Evolutionary conservation across 1,140 invertebrate genomes (phyloP).

Genomic region (Oreohelix idahoensis): DNA sequence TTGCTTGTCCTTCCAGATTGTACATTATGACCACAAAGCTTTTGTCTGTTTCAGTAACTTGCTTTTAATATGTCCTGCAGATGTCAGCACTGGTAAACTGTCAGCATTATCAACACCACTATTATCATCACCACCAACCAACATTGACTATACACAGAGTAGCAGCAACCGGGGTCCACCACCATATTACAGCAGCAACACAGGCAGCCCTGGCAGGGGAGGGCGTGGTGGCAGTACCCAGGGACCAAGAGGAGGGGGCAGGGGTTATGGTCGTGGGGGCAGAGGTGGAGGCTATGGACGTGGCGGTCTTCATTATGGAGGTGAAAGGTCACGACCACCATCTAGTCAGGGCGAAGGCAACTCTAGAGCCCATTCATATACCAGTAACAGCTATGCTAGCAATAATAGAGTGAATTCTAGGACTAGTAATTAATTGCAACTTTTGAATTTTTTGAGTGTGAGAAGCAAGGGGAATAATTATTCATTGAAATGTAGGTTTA

Average conservation of each 20-base stretch:
- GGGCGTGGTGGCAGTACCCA: not conserved
- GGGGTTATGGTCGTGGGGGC: not conserved
- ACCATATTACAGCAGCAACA: conserved; percentile 5
- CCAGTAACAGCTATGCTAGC: not conserved
- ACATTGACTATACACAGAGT: not conserved
- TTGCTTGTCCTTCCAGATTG: too few species aligned
- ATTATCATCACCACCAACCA: not conserved
- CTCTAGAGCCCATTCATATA: not conserved
- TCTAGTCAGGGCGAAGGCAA: not conserved
- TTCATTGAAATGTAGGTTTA: not conserved
- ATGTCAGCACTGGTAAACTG: not conserved
- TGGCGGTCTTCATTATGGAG: not conserved
- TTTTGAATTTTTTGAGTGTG: too few species aligned
- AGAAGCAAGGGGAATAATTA: not conserved
- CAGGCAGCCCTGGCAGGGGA: conserved; percentile 27
- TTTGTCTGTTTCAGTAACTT: not conserved
- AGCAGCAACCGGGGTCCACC: too few species aligned
- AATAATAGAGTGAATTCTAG: not conserved
- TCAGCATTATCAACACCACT: not conserved
- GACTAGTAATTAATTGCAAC: not conserved
- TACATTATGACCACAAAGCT: too few species aligned
- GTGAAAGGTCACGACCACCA: not conserved
- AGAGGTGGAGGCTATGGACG: conserved; percentile 2
- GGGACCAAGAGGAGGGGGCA: too few species aligned
- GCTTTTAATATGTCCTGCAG: not conserved